Evolutionary conservation across 2,888 invertebrate species (phyloP).

Genomic region (Mythimna ferrago): DNA sequence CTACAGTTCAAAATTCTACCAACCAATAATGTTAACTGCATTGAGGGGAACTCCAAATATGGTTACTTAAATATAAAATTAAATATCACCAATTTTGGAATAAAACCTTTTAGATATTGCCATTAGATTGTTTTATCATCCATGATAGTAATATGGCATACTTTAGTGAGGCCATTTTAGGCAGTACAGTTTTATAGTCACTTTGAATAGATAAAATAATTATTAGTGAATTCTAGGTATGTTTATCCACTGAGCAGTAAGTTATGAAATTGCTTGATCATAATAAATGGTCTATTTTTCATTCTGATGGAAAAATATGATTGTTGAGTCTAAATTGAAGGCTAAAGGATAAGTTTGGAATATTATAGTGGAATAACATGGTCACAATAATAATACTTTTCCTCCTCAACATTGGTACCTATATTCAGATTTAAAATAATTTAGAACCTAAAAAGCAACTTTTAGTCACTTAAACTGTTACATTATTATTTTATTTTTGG

Average conservation of each 20-base stretch:
- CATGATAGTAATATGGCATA: background rate
- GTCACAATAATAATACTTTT: background rate
- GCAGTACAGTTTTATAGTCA: slow-evolving; percentile 16
- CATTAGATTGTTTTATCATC: slow-evolving; percentile 1
- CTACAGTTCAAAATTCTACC: background rate
- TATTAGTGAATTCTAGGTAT: background rate
- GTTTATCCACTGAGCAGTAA: background rate
- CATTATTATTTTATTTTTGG: no score
- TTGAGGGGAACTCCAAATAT: background rate
- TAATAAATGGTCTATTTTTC: background rate
- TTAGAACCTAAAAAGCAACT: no score
- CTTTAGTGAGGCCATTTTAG: background rate
- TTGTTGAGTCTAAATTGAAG: background rate
- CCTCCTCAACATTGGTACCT: slow-evolving; percentile 2
- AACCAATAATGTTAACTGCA: background rate
- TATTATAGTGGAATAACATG: background rate
- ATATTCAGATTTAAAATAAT: background rate
- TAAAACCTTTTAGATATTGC: slow-evolving; percentile 10
- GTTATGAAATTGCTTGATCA: background rate
- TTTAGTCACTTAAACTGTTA: background rate
- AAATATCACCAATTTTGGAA: slow-evolving; percentile 4
- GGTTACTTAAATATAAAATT: slow-evolving; percentile 4
- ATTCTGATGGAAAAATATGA: background rate
- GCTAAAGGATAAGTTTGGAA: background rate
- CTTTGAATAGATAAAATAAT: slow-evolving; percentile 29